Percentiles rank a stretch among this genome's conserved stretches.
phyloP scores from a whole-genome alignment of 2,113 vertebrate species.

The Albula glossodonta region DNA sequence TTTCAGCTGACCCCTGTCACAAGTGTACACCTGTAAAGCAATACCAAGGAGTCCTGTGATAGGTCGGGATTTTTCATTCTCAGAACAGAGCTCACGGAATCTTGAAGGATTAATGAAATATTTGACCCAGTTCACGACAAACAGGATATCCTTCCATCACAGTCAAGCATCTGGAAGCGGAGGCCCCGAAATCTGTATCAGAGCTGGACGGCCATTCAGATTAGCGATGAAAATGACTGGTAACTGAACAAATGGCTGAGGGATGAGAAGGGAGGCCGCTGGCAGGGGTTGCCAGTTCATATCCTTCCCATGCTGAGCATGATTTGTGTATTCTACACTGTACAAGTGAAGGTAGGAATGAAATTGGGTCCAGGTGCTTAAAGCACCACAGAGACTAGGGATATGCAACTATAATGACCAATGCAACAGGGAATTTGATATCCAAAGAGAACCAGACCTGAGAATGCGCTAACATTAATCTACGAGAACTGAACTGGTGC shows the following conservation, averaged over 20 bases:
- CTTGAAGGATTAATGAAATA: conserved; percentile 31
- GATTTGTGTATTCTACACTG: conserved; percentile 65
- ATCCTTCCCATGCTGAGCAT: conserved; percentile 53
- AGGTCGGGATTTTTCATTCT: conserved; percentile 18
- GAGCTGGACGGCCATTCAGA: conserved; percentile 31
- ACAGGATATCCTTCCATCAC: conserved; percentile 35
- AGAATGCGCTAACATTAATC: conserved; percentile 46
- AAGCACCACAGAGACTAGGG: conserved; percentile 56
- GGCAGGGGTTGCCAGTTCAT: conserved; percentile 62
- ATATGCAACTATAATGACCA: conserved; percentile 67
- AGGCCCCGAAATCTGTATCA: conserved; percentile 44
- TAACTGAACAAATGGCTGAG: conserved; percentile 52
- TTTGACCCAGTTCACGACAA: conserved; percentile 53
- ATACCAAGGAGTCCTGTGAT: conserved; percentile 19
- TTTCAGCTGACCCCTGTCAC: conserved; percentile 8
- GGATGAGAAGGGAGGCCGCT: conserved; percentile 49
- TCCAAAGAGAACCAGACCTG: conserved; percentile 50
- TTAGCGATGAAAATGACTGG: conserved; percentile 37
- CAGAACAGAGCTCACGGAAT: conserved; percentile 26
- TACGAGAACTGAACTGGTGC: conserved; percentile 39
- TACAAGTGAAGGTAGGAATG: conserved; percentile 43
- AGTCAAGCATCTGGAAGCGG: conserved; percentile 28
- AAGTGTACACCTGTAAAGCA: conserved; percentile 32
- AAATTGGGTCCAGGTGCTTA: conserved; percentile 68
- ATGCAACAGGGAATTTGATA: conserved; percentile 52